Evolutionary conservation across 2,888 invertebrate species (phyloP).

Genomic region (Lypha dubia): DNA sequence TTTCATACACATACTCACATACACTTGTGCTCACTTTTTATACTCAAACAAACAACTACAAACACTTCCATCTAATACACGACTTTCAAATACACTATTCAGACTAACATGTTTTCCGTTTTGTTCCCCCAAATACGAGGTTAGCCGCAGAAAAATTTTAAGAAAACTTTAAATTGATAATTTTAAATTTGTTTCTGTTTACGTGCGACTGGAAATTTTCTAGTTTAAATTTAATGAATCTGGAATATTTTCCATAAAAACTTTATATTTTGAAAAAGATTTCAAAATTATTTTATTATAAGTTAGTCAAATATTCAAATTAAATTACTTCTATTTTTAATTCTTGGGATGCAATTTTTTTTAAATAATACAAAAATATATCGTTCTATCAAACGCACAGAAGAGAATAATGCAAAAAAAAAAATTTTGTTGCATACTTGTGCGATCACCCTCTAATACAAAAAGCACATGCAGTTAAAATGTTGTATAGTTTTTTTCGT

Average conservation of each 20-base stretch:
- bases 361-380: too few relatives aligned
- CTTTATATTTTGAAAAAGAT: too few relatives aligned
- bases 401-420: too few relatives aligned
- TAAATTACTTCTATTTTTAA: too few relatives aligned
- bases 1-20: not conserved
- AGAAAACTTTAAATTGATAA: not conserved
- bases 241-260: too few relatives aligned
- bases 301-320: too few relatives aligned
- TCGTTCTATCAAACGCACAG: too few relatives aligned
- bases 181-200: too few relatives aligned
- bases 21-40: conserved; percentile 19
- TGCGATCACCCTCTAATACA: not conserved
- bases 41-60: conserved; percentile 11
- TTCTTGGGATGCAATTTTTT: too few relatives aligned
- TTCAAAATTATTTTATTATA: too few relatives aligned
- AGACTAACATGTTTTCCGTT: conserved; percentile 38
- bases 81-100: conserved; percentile 13
- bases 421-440: not conserved
- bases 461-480: not conserved
- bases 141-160: not conserved
- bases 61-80: conserved; percentile 22
- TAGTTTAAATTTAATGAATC: too few relatives aligned
- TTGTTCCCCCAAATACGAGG: not conserved
- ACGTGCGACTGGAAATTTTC: too few relatives aligned
- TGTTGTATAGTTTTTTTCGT: not conserved